Evolutionary conservation across 2,797 vertebrate genomes (phyloP), one percentile per base, ranked within the genome.

Genomic region (Ispidina picta): DNA sequence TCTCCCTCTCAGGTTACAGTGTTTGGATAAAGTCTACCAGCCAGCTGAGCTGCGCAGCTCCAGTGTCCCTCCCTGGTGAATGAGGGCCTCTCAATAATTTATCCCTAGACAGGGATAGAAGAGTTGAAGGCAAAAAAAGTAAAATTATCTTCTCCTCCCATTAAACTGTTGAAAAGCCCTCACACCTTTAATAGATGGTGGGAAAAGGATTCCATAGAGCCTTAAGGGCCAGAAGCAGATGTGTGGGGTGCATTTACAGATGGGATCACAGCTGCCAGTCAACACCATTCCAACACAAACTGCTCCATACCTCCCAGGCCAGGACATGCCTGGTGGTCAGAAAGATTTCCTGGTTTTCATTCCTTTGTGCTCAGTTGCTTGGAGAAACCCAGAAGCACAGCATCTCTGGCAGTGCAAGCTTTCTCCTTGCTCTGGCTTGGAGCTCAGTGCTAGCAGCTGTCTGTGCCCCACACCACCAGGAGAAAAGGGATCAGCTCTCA

Each of bases 81-180:
- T 39, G 72, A 91, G 91, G 95, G 48, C 31, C 14, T 31, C 58
- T 95, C 69, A 96, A 95, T 96, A 94, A 97, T 96, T 90, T 76
- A 97, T 91, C 14, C 41, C 52, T 39, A 87, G 39, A 25, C 12
- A 48, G 83, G n/a, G 51, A 18, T 68, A 72, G 52, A 86, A 72
- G 56, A 92, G 75, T 8, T 80, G 83, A 88, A 93, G 33, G 43
- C 29, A 68, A 84, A 85, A 91, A 64, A 18, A 82, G 21, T 26
- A 68, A 58, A 85, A 44, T 44, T 11, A 51, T 55, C 14, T 43
- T 37, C 54, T 72, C 44, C 15, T 78, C 33, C 37, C 46, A 43
- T 55, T 25, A 80, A 46, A 25, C 13, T 20, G 29, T 22, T 78
- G n/a, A 83, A 76, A 90, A 92, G 29, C 51, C 56, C 46, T 89